A percentile compares a stretch with the other conserved stretches of the same genome.
Evolutionary conservation across 1,140 invertebrate genomes (phyloP).

Genomic region (Cryptotermes secundus): DNA sequence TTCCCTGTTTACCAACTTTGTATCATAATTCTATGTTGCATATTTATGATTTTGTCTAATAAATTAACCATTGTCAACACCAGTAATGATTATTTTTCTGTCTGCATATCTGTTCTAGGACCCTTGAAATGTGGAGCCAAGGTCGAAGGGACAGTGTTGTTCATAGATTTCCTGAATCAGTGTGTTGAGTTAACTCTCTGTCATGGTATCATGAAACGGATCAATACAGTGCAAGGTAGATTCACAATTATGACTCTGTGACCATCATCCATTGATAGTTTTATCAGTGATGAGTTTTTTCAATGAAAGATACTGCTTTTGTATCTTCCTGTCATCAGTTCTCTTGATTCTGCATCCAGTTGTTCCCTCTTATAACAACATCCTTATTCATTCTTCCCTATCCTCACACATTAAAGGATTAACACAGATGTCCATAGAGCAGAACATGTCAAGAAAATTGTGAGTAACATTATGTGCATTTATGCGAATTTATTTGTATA

Average conservation of each 20-base stretch:
- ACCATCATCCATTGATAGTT: background rate
- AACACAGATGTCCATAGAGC: too few relatives aligned
- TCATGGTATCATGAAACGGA: background rate
- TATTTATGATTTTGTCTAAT: too few relatives aligned
- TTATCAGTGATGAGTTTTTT: too few relatives aligned
- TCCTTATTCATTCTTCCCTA: background rate
- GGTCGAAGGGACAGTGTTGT: conserved; percentile 15
- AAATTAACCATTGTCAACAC: too few relatives aligned
- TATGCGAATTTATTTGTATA: too few relatives aligned
- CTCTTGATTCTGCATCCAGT: background rate
- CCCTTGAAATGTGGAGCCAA: background rate
- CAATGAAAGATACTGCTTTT: background rate
- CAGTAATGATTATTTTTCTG: too few relatives aligned
- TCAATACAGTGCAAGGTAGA: background rate
- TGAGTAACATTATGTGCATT: too few relatives aligned
- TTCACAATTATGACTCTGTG: background rate
- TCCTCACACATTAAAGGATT: background rate
- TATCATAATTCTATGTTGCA: too few relatives aligned
- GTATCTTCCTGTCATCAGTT: background rate
- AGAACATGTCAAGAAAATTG: background rate
- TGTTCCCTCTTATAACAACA: background rate
- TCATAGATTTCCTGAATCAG: background rate
- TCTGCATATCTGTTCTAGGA: background rate
- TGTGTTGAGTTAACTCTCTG: background rate
- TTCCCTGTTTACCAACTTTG: too few relatives aligned